A percentile compares a stretch with the other conserved stretches of the same genome.
phyloP scores from a whole-genome alignment of 1,140 invertebrate species.

The Cyphomyrmex costatus region DNA sequence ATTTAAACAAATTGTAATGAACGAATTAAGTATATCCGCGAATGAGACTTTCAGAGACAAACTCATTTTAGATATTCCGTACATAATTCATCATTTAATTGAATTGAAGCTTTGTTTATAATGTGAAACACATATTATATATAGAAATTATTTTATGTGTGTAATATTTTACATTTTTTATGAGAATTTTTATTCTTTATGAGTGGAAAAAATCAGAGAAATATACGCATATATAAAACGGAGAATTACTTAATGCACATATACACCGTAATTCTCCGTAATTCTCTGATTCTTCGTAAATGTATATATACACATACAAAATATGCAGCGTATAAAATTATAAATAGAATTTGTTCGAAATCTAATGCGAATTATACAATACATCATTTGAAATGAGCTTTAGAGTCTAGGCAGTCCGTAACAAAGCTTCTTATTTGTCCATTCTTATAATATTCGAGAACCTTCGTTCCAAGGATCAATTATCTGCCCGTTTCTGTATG shows the following conservation, averaged over 20 bases:
- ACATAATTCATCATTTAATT: background rate
- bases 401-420: background rate
- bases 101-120: background rate
- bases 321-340: background rate
- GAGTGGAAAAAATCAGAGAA: background rate
- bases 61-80: background rate
- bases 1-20: background rate
- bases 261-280: no score
- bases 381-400: background rate
- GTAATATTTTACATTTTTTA: background rate
- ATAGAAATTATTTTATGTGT: no score
- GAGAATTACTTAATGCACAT: background rate
- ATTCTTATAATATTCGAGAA: conserved; percentile 16
- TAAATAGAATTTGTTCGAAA: background rate
- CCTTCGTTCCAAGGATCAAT: conserved; percentile 30
- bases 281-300: background rate
- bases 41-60: background rate
- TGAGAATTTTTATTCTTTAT: conserved; percentile 3
- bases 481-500: conserved; percentile 9
- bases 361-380: background rate
- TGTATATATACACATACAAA: background rate
- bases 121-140: no score
- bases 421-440: background rate
- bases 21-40: background rate
- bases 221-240: background rate